phyloP scores from a whole-genome alignment of 2,113 vertebrate genomes.

The Perognathus longimembris region DNA sequence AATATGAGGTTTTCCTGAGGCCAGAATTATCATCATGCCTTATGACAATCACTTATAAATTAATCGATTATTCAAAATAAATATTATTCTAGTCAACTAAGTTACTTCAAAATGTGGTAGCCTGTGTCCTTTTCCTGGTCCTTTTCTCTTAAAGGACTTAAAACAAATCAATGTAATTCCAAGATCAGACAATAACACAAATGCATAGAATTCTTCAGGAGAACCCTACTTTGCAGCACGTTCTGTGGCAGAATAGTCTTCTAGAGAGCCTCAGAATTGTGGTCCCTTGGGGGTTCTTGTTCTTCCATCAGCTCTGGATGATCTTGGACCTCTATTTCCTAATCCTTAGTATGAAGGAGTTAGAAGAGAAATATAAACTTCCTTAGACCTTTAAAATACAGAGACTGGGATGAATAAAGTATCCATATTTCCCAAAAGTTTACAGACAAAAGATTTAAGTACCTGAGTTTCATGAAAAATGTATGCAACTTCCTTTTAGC shows the following conservation, averaged over 20 bases:
- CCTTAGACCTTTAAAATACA: background rate
- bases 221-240: background rate
- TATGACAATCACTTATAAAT: background rate
- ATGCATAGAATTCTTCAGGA: background rate
- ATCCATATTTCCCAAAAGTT: background rate
- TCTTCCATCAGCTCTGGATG: background rate
- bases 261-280: background rate
- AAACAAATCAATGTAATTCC: background rate
- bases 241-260: background rate
- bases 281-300: background rate
- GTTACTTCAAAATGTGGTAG: slow-evolving; percentile 31
- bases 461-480: slow-evolving; percentile 26
- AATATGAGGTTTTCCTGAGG: slow-evolving; percentile 24
- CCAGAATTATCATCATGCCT: background rate
- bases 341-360: background rate
- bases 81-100: background rate
- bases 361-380: background rate
- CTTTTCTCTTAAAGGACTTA: background rate
- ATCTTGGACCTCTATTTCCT: background rate
- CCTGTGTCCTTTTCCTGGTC: background rate
- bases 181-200: background rate
- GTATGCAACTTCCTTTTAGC: background rate
- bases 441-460: slow-evolving; percentile 17
- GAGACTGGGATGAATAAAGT: background rate
- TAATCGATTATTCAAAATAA: slow-evolving; percentile 20